Base-by-base conservation (phyloP, 2,797 vertebrate species). In the Danio albolineatus region DNA sequence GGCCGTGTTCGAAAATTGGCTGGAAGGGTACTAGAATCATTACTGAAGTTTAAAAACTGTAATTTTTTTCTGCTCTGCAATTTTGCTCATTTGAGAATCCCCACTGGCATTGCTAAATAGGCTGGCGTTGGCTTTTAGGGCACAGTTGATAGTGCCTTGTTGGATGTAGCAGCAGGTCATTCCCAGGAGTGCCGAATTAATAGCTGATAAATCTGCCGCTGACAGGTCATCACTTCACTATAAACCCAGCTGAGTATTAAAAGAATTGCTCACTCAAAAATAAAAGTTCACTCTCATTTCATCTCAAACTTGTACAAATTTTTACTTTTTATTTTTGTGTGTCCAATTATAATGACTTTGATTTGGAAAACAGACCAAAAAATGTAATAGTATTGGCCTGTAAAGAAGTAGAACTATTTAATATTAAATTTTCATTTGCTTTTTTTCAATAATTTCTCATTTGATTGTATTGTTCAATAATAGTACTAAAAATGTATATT, bases 171-270 rank as follows among this genome's bases (percentile, higher is more conserved):
- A 28, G 28, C 28, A 28, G 7, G 39, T 59, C 64, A 43, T 19
- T 79, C 49, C 54, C 49, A 65, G 49, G 9, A 38, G 17, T 49
- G 19, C 7, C 17, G 61, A 57, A 49, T 67, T 80, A 80, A 80
- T 51, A 67, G 46, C 51, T 59, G 60, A 79, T 80, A 19, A 59
- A 66, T 64, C 41, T 54, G 4, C n/a, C 2, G 12, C 17, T 17
- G n/a, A 77, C 16, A 28, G 17, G 43, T 65, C 36, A 28, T 28
- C 28, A 44, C 49, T 70, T 67, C 21, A 12, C 49, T 38, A 16
- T 56, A 73, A 36, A 28, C 56, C 60, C 36, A 0, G 48, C 16
- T 51, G 19, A 44, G 10, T 21, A 60, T 76, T 76, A 77, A 62
- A 43, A 17, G n/a, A 51, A 39, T 13, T 9, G n/a, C 36, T 67